These are phyloP conservation scores for Axea sp. DNA, from an alignment of 2,888 invertebrate species.

Conservation along the genomic window DNA sequence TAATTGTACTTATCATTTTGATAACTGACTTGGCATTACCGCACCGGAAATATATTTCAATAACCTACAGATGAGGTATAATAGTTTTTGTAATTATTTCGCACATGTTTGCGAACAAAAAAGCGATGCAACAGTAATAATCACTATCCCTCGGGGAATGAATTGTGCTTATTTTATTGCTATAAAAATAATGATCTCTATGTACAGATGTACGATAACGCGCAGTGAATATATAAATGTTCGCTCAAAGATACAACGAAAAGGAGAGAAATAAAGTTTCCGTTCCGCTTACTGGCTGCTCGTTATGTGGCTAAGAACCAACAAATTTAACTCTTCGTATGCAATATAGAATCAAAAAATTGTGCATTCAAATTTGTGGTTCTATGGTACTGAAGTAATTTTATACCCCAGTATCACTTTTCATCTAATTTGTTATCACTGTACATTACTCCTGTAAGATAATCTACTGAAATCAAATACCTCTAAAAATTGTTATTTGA, in stretches of 20 bases:
- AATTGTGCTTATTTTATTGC: slow-evolving; percentile 53
- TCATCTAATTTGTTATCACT: too few species aligned
- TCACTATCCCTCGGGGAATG: slow-evolving; percentile 41
- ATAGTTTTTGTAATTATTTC: slow-evolving; percentile 43
- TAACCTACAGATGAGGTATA: slow-evolving; percentile 2
- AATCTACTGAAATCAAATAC: too few species aligned
- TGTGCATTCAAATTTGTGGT: too few species aligned
- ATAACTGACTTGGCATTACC: not conserved
- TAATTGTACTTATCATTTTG: slow-evolving; percentile 7
- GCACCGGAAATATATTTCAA: slow-evolving; percentile 3
- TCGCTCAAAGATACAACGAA: slow-evolving; percentile 41
- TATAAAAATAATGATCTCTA: slow-evolving; percentile 45
- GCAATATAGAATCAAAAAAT: too few species aligned
- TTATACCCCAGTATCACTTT: too few species aligned
- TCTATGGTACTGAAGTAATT: too few species aligned
- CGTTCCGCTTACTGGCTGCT: slow-evolving; percentile 55
- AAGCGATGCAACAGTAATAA: slow-evolving; percentile 17
- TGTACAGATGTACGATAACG: slow-evolving; percentile 52
- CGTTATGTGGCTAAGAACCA: slow-evolving; percentile 46
- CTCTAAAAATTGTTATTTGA: too few species aligned
- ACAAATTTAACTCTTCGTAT: slow-evolving; percentile 29
- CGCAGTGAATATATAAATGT: slow-evolving; percentile 53
- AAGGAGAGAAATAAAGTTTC: slow-evolving; percentile 59
- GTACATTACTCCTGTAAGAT: too few species aligned
- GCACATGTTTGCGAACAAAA: slow-evolving; percentile 30